Conservation (phyloP, 1,140 invertebrate genomes). For the Uloborus diversus region DNA sequence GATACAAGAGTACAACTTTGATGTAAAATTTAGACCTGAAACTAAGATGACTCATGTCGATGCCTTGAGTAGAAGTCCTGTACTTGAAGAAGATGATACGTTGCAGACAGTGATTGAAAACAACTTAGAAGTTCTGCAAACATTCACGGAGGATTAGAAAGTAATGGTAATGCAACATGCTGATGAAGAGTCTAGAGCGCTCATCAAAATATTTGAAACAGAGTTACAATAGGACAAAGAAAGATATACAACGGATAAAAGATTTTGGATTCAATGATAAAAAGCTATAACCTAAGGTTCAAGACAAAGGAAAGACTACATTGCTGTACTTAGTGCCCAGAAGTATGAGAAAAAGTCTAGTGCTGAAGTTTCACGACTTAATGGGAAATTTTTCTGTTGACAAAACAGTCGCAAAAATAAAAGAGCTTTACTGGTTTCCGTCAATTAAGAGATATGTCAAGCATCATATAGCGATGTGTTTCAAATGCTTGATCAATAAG, state of each 20-base stretch:
- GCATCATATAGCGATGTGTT: slow-evolving; percentile 1
- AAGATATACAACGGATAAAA: background rate
- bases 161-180: slow-evolving; percentile 2
- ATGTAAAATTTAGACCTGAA: background rate
- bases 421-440: slow-evolving; percentile 5
- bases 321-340: background rate
- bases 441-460: background rate
- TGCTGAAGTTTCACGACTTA: background rate
- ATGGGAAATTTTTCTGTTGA: slow-evolving; percentile 15
- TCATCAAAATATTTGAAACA: background rate
- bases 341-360: slow-evolving; percentile 18
- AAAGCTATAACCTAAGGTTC: background rate
- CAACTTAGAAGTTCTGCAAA: slow-evolving; percentile 3
- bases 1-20: slow-evolving; percentile 29
- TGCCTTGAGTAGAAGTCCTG: background rate
- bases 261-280: background rate
- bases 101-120: background rate
- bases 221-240: background rate
- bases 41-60: background rate
- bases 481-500: background rate
- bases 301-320: background rate
- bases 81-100: background rate
- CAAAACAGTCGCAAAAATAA: background rate
- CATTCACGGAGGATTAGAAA: background rate
- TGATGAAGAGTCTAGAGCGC: background rate